Conservation (phyloP, 2,113 vertebrate genomes). For the Neodon shergylaensis region DNA sequence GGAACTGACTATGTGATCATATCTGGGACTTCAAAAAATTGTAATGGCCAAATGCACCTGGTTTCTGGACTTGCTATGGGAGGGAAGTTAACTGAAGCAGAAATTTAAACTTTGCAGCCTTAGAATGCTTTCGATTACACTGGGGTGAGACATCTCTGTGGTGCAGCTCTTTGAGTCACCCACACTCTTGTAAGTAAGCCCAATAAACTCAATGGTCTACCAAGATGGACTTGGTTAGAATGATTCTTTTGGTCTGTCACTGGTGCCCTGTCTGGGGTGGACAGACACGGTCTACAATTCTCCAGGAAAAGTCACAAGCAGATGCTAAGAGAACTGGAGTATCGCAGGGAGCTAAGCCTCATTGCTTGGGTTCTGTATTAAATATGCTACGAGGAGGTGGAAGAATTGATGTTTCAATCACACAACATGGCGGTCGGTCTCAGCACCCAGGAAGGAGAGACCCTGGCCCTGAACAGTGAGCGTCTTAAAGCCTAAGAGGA, state of each 20-base stretch:
- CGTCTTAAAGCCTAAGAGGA: rapidly evolving
- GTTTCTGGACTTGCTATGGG: neutral
- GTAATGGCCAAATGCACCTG: neutral
- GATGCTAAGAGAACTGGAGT: neutral
- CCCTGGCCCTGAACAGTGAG: rapidly evolving
- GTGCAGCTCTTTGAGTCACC: neutral
- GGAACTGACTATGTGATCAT: neutral
- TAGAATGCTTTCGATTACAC: neutral
- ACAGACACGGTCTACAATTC: neutral
- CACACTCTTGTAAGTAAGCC: neutral
- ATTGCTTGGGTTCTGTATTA: neutral
- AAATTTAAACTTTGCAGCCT: neutral
- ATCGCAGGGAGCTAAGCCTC: neutral
- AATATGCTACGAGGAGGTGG: rapidly evolving
- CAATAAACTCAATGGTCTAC: neutral
- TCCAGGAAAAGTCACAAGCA: neutral
- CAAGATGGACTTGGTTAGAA: neutral
- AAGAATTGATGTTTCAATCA: neutral
- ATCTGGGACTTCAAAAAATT: neutral
- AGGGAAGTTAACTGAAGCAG: neutral
- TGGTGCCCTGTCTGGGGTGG: neutral
- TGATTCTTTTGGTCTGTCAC: neutral
- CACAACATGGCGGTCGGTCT: rapidly evolving
- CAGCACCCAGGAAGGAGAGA: neutral
- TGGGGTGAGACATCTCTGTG: neutral